A percentile compares a stretch with the other conserved stretches of the same genome.
Evolutionary conservation across 2,113 vertebrate genomes (phyloP).

Genomic region (Phrynosoma platyrhinos): DNA sequence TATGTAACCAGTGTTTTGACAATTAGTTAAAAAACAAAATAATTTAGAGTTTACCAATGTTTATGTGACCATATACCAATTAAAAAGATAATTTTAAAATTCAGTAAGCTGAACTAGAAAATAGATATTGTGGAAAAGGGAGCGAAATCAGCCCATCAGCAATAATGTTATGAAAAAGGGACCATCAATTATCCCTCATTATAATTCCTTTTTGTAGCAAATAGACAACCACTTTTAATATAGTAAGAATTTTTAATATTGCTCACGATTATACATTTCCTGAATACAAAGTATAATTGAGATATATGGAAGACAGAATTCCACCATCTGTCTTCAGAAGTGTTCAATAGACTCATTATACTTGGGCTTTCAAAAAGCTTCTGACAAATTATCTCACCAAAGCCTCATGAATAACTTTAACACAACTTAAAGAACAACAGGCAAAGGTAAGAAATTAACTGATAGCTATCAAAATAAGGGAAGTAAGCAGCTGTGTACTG

Average conservation of each 20-base stretch:
- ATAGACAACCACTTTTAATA: background rate
- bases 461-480: background rate
- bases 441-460: background rate
- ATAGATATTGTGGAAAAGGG: background rate
- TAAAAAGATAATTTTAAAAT: background rate
- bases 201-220: background rate
- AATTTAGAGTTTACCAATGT: background rate
- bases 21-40: background rate
- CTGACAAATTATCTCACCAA: background rate
- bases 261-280: background rate
- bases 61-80: background rate
- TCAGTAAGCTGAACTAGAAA: background rate
- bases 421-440: background rate
- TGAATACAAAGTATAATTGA: background rate
- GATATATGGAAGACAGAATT: background rate
- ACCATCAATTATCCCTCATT: background rate
- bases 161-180: background rate
- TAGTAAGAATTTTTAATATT: background rate
- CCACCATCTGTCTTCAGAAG: background rate
- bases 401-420: background rate
- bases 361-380: background rate
- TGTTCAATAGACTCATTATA: background rate
- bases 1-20: background rate
- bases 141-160: background rate
- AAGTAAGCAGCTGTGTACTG: background rate